These are phyloP conservation scores for Theristus sp. DNA, from an alignment of 2,888 invertebrate species.

Conservation along the genomic window DNA sequence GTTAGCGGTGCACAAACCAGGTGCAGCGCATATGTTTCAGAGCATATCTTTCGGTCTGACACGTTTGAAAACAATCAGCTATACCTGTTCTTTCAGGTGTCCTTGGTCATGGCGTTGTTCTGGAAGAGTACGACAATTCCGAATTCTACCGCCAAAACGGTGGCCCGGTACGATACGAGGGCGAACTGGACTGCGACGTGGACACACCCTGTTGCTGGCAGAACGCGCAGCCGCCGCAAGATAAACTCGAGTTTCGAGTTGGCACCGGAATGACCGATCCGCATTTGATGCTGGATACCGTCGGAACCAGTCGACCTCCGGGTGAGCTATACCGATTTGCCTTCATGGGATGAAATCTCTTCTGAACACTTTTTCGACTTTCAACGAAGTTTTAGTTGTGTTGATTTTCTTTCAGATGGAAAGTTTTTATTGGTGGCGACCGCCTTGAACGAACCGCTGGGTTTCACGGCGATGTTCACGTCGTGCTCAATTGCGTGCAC, in stretches of 20 bases:
- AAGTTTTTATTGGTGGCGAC: constrained; percentile 1
- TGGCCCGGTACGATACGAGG: background rate
- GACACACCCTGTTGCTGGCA: constrained; percentile 4
- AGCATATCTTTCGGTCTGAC: too few species aligned
- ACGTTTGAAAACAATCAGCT: background rate
- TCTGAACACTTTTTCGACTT: background rate
- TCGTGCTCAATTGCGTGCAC: constrained; percentile 3
- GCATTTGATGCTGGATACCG: too few species aligned
- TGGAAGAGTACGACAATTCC: background rate
- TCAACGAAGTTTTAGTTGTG: too few species aligned
- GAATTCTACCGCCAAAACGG: background rate
- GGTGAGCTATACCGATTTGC: too few species aligned
- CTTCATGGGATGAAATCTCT: background rate
- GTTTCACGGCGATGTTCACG: background rate
- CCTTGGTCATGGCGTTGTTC: background rate
- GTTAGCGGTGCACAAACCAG: too few species aligned
- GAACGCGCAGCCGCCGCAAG: background rate
- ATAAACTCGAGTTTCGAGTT: background rate
- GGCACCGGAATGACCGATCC: background rate
- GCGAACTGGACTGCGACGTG: constrained; percentile 4
- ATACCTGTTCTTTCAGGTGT: background rate
- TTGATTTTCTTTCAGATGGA: constrained; percentile 1
- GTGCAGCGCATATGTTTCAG: too few species aligned
- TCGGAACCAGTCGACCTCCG: too few species aligned
- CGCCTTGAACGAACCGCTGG: background rate